Percentiles rank a stretch among this genome's conserved stretches.
Evolutionary conservation across 92 coral and sea anemone genomes (phyloP).

Genomic region (Nematostella vectensis): DNA sequence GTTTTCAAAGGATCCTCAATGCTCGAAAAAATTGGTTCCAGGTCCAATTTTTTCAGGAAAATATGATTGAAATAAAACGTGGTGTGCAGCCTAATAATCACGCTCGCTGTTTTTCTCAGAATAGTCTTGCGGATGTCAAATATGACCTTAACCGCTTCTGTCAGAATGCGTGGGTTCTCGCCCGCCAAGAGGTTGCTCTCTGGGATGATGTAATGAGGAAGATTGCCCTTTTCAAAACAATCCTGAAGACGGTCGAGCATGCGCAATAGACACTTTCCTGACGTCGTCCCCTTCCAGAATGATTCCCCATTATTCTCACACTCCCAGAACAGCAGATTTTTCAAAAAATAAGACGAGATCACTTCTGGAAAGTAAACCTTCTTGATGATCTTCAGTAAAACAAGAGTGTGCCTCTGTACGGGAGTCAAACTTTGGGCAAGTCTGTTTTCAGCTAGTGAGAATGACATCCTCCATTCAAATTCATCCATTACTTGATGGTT

Average conservation of each 20-base stretch:
- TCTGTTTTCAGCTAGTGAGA: conserved; percentile 63
- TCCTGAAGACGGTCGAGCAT: conserved; percentile 41
- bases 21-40: not conserved
- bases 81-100: conserved; percentile 40
- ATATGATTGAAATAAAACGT: conserved; percentile 33
- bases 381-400: conserved; percentile 60
- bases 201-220: conserved; percentile 62
- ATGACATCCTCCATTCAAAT: conserved; percentile 53
- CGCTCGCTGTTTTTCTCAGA: conserved; percentile 24
- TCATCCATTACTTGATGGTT: conserved; percentile 34
- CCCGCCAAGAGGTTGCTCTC: conserved; percentile 47
- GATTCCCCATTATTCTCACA: conserved; percentile 41
- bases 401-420: conserved; percentile 54
- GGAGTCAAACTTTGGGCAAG: conserved; percentile 58
- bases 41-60: conserved; percentile 9
- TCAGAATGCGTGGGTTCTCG: conserved; percentile 35
- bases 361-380: conserved; percentile 57
- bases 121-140: conserved; percentile 33
- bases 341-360: conserved; percentile 46
- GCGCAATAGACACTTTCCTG: conserved; percentile 19
- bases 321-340: conserved; percentile 60
- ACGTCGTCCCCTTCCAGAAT: conserved; percentile 29
- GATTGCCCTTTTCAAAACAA: conserved; percentile 30
- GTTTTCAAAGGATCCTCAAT: not conserved
- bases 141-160: conserved; percentile 34